Base-by-base conservation (phyloP, 2,113 vertebrate species). In the Aythya baeri region DNA sequence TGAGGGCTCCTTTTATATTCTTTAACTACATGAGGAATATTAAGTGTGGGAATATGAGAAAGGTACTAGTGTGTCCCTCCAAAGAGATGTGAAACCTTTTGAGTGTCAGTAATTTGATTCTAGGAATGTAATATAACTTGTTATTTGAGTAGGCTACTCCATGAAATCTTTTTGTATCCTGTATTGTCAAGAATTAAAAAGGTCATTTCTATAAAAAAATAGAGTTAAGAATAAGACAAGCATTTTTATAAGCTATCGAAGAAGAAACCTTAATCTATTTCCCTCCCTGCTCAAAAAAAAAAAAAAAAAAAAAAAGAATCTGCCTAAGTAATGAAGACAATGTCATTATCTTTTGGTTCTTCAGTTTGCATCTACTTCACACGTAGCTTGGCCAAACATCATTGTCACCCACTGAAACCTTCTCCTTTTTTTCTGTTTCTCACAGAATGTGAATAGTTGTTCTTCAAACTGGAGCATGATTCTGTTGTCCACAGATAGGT, bases 241-340 rank as follows among this genome's bases (percentile, higher is more conserved):
- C 52, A 32, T 15, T 36, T 46, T 58, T 74, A 65, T 58, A 80
- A 76, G 41, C 31, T 73, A 55, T 13, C 1, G 0, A 91, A 87
- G 1, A 2, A 74, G 13, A 75, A 68, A 41, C 13, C 36, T 58
- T 2, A 80, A 32, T 62, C 41, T 34, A 43, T 10, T 72, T 68
- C 27, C 26, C 25, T 23, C 21, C 7, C 3, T 5, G 1, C 3
- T 11, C 6, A 8, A 44, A 55, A 26, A 29, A 25, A 32, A 11
- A 36, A 29, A 25, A 26, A 13, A 36, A 44, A 7, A 46, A 46
- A 18, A 46, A 44, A 44, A 22, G 49, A 77, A 34, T 2, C 20
- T 50, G 27, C 32, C 11, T 67, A 88, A 58, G 4, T 66, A 43
- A 36, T 58, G 26, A 63, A 86, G 11, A 77, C 41, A 86, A 80